phyloP scores from a whole-genome alignment of 2,797 vertebrate species.

The Myiotriccus ornatus region DNA sequence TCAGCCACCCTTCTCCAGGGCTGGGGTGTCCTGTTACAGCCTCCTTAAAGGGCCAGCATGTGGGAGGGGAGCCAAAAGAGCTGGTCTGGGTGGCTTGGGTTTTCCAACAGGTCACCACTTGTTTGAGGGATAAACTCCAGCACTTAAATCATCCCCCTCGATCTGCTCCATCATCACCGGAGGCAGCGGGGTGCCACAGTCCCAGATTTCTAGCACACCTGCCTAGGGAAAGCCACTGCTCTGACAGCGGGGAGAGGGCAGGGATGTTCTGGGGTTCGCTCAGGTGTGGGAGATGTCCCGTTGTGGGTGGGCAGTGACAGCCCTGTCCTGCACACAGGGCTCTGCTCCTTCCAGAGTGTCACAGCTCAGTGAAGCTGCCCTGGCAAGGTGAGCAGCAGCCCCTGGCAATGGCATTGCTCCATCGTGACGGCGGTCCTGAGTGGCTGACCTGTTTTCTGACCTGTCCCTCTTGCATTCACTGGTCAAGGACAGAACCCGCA shows the following conservation, averaged over 20 bases:
- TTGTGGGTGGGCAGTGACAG: rapidly evolving
- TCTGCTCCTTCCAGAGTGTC: not conserved
- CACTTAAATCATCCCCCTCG: not conserved
- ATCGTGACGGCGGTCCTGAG: rapidly evolving
- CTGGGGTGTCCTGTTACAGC: conserved; percentile 86
- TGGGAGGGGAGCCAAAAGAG: conserved; percentile 2
- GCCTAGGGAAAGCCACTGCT: not conserved
- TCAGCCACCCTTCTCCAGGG: conserved; percentile 58
- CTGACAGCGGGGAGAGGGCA: not conserved
- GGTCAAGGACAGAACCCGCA: not conserved
- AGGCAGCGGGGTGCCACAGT: not conserved
- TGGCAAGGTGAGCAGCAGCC: not conserved
- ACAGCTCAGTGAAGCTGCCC: not conserved
- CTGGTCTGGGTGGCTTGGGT: not conserved
- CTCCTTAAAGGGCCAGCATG: conserved; percentile 75
- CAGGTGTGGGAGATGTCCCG: not conserved
- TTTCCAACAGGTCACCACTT: conserved; percentile 70
- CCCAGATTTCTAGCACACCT: not conserved
- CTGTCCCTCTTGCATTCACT: rapidly evolving
- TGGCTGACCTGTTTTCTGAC: rapidly evolving
- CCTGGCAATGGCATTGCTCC: rapidly evolving
- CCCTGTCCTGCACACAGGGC: not conserved
- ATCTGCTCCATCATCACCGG: not conserved
- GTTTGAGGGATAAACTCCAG: conserved; percentile 2
- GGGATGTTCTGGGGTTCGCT: not conserved